Conservation (phyloP, 2,113 vertebrate species). For the Heterotilapia buettikoferi region DNA sequence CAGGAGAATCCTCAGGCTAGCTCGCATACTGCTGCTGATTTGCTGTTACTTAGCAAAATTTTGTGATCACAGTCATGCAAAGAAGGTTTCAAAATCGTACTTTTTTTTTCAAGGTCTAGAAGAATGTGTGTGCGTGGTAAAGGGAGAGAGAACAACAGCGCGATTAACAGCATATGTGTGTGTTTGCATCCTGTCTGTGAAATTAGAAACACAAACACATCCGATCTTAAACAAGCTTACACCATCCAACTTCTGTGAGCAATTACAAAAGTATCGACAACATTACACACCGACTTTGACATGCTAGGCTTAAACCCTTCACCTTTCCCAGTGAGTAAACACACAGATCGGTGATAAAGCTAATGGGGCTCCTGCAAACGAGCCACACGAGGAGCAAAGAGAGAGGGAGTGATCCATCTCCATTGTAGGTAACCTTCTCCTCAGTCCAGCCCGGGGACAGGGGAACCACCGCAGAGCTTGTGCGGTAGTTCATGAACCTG, state of each 20-base stretch:
- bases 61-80: neutral
- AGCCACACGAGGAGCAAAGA: neutral
- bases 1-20: constrained; percentile 24
- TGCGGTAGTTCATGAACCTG: constrained; percentile 65
- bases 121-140: neutral
- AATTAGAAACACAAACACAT: constrained; percentile 64
- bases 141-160: neutral
- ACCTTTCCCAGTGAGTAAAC: constrained; percentile 34
- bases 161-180: constrained; percentile 20
- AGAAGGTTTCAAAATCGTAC: neutral
- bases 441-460: neutral
- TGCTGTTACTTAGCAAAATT: neutral
- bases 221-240: constrained; percentile 52
- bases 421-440: neutral
- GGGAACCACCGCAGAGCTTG: constrained; percentile 39
- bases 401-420: constrained; percentile 2
- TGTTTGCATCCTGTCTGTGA: constrained; percentile 35
- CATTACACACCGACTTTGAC: constrained; percentile 42
- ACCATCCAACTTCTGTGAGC: constrained; percentile 55
- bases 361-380: constrained; percentile 4
- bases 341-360: constrained; percentile 29
- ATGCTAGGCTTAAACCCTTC: constrained; percentile 24
- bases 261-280: constrained; percentile 49
- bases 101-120: neutral
- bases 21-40: neutral